A percentile compares a stretch with the other conserved stretches of the same genome.
phyloP scores from a whole-genome alignment of 2,888 invertebrate genomes.

The Andrena bicolor region DNA sequence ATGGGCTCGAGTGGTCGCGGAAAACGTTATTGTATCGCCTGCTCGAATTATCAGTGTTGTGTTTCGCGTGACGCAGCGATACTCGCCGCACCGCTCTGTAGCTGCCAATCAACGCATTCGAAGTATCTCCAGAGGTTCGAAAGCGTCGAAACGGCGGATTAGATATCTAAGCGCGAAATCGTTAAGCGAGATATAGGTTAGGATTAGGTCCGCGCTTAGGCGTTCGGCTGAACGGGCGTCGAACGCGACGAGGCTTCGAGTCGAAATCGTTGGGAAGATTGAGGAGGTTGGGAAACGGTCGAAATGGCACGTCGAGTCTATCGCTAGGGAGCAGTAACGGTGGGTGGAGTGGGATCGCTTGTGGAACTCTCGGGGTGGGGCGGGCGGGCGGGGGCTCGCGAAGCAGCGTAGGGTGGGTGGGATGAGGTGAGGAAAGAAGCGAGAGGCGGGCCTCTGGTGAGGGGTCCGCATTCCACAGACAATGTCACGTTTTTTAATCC shows the following conservation, averaged over 20 bases:
- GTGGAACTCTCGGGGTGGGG: conserved; percentile 11
- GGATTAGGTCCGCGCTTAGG: no score
- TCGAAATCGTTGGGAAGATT: neutral
- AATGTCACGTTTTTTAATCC: conserved; percentile 85
- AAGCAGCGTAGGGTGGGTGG: conserved; percentile 63
- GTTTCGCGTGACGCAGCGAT: no score
- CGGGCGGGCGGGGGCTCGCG: conserved; percentile 47
- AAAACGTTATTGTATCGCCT: neutral
- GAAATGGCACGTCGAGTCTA: conserved; percentile 24
- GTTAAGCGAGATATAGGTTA: no score
- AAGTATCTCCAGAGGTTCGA: no score
- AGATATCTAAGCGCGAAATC: no score
- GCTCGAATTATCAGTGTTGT: no score
- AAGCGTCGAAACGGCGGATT: no score
- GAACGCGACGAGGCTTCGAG: no score
- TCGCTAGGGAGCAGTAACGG: conserved; percentile 43
- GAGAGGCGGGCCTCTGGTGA: conserved; percentile 74
- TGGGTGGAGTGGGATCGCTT: conserved; percentile 58
- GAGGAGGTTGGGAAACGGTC: neutral
- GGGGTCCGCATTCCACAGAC: conserved; percentile 85
- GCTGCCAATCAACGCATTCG: no score
- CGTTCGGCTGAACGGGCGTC: no score
- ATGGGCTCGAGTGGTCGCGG: conserved; percentile 10
- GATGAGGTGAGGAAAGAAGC: conserved; percentile 48
- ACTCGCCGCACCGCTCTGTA: no score